Evolutionary conservation across 1,140 invertebrate genomes (phyloP).

Genomic region (Euschistus heros): DNA sequence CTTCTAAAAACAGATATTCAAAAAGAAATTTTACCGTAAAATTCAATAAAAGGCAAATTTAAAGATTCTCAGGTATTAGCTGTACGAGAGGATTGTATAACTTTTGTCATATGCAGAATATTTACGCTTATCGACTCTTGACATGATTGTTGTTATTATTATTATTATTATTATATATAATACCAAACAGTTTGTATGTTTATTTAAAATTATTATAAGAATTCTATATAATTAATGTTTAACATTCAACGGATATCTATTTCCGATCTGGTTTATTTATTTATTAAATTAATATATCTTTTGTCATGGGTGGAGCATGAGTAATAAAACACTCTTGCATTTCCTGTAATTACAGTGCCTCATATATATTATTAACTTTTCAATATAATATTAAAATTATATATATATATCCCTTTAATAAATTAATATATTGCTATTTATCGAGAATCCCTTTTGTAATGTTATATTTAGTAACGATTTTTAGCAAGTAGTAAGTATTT

Average conservation of each 20-base stretch:
- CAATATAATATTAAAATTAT: neutral
- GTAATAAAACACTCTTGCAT: conserved; percentile 4
- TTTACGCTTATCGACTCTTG: conserved; percentile 1
- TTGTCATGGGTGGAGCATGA: conserved; percentile 8
- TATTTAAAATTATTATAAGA: too few relatives aligned
- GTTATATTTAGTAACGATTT: too few relatives aligned
- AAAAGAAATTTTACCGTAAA: too few relatives aligned
- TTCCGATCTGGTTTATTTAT: neutral
- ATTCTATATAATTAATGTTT: too few relatives aligned
- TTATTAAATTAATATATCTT: neutral
- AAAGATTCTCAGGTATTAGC: neutral
- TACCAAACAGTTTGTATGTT: too few relatives aligned
- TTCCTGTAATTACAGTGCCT: conserved; percentile 11
- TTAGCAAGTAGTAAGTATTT: too few relatives aligned
- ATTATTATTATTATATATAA: neutral
- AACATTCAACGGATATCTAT: too few relatives aligned
- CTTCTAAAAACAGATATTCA: too few relatives aligned
- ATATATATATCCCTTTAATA: neutral
- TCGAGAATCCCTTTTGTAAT: too few relatives aligned
- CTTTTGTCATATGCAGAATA: neutral
- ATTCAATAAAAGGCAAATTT: too few relatives aligned
- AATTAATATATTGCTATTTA: too few relatives aligned
- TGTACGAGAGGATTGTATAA: conserved; percentile 1
- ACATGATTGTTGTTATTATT: neutral
- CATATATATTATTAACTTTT: neutral